Base-by-base conservation (phyloP, 2,888 invertebrate genomes). In the Lycia hirtaria region DNA sequence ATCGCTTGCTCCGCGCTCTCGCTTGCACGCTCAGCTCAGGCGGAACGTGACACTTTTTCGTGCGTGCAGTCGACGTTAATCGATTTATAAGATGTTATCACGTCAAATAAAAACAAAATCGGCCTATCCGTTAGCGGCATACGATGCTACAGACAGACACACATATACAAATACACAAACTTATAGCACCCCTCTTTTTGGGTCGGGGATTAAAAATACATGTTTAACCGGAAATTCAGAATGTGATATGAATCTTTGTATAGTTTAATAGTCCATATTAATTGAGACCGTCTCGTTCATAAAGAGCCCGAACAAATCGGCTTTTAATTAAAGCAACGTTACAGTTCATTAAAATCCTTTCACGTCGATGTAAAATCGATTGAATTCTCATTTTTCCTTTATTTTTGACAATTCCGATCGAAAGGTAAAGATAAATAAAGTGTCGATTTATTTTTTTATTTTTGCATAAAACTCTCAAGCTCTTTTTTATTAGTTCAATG, bases 331-430 rank as follows among this genome's bases (percentile, higher is more conserved):
- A 56, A 9, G n/a, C 20, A 20, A 54, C 44, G 49, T 54, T 43
- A 58, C 28, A 40, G 53, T 30, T 54, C 49, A 45, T 50, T 49
- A 50, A 58, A 58, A 44, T 49, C 49, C 32, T 32, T 49, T 45
- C 49, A 38, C 53, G 32, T 51, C 15, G 15, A 38, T 30, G 22
- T 44, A 49, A 4, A 49, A 20, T 35, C 54, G 45, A 50, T 40
- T 53, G 49, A 58, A 47, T 53, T 48, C 47, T 44, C 49, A 49
- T 43, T 48, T 24, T 44, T 50, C 41, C 33, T 37, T 50, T 45
- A 17, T 37, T 50, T 56, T 44, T 50, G 32, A 37, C 49, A 35
- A 35, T 41, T 32, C 10, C 33, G 50, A 50, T 45, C 24, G 37
- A 50, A 38, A 28, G 24, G 19, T n/a, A 15, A 24, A 22, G 37